Evolutionary conservation across 2,797 vertebrate species (phyloP).

Genomic region (Emys orbicularis): DNA sequence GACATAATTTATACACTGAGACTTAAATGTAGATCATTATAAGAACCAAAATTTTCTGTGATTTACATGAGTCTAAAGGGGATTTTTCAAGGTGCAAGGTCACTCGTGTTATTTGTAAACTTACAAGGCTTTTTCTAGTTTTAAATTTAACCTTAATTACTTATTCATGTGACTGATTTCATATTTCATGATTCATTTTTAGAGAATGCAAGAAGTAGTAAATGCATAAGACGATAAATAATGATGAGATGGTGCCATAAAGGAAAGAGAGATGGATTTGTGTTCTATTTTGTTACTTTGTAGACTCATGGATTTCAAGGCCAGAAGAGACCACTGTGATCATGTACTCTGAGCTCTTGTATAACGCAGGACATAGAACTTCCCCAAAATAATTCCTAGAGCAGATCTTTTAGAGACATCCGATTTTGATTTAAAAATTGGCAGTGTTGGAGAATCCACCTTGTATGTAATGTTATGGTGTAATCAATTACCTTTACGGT

Average conservation of each 20-base stretch:
- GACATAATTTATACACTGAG: neutral
- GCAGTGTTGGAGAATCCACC: neutral
- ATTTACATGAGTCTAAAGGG: conserved; percentile 2
- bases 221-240: neutral
- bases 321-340: neutral
- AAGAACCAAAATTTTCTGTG: neutral
- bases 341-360: neutral
- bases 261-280: neutral
- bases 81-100: neutral
- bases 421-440: neutral
- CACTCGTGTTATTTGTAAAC: neutral
- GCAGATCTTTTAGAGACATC: neutral
- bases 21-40: neutral
- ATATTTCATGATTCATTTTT: neutral
- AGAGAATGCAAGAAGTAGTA: neutral
- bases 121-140: neutral
- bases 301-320: neutral
- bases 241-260: neutral
- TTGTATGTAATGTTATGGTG: neutral
- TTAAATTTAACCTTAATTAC: neutral
- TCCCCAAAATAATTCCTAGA: neutral
- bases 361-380: neutral
- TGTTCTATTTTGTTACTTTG: neutral
- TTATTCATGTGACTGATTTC: neutral
- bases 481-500: neutral